A percentile compares a stretch with the other conserved stretches of the same genome.
phyloP scores from a whole-genome alignment of 2,888 invertebrate genomes.

The Candidula unifasciata region DNA sequence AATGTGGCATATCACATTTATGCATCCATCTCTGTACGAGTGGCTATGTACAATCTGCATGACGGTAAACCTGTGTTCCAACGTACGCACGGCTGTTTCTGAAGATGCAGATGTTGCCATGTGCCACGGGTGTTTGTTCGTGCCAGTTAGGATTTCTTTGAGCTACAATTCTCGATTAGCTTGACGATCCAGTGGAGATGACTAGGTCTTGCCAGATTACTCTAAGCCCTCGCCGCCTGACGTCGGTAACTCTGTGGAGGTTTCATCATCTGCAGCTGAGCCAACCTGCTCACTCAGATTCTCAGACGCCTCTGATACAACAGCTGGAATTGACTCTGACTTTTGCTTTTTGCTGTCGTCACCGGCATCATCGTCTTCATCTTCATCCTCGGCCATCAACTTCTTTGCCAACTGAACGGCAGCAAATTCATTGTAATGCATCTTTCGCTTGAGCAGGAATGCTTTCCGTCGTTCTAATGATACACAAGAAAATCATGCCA shows the following conservation, averaged over 20 bases:
- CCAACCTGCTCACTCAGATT: not conserved
- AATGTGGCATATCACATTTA: not conserved
- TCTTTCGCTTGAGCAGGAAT: conserved; percentile 95
- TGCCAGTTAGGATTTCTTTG: conserved; percentile 4
- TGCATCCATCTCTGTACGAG: conserved; percentile 10
- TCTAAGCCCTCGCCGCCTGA: not conserved
- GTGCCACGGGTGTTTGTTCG: not conserved
- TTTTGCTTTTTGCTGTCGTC: conserved; percentile 84
- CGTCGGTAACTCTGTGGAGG: not conserved
- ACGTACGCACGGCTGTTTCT: not conserved
- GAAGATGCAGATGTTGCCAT: not conserved
- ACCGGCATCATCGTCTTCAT: conserved; percentile 87
- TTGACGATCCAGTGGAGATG: not conserved
- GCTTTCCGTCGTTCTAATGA: conserved; percentile 83
- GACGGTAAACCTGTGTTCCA: not conserved
- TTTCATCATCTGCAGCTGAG: not conserved
- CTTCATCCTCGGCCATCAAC: conserved; percentile 92
- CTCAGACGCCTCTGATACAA: not conserved
- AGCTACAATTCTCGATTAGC: not conserved
- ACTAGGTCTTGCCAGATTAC: not conserved
- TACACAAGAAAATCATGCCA: too few relatives aligned
- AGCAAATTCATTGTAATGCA: conserved; percentile 98
- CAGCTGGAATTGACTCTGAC: not conserved
- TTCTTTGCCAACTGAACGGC: conserved; percentile 94
- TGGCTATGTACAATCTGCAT: not conserved